phyloP scores from a whole-genome alignment of 2,797 vertebrate species.

The Botia kubotai region DNA sequence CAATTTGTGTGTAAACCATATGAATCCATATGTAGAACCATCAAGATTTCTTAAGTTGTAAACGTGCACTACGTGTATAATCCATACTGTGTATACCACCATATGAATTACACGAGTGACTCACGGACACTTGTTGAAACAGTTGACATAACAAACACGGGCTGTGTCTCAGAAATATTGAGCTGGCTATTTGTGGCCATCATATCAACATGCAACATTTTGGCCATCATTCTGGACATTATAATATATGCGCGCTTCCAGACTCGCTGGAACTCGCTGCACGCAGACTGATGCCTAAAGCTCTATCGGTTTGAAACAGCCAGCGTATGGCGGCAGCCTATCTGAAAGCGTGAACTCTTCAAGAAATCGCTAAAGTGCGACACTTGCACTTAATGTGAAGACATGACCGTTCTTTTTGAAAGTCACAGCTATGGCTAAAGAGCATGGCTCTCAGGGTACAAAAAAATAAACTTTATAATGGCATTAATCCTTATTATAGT shows the following conservation, averaged over 20 bases:
- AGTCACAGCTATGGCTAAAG: neutral
- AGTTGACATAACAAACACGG: slow-evolving; percentile 23
- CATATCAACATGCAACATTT: too few species aligned
- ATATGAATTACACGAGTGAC: slow-evolving; percentile 19
- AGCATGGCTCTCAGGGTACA: neutral
- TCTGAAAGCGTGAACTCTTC: neutral
- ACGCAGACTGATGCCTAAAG: neutral
- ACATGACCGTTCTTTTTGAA: neutral
- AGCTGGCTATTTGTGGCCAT: neutral
- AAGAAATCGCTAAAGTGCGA: neutral
- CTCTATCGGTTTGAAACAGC: neutral
- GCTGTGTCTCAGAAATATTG: neutral
- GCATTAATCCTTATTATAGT: neutral
- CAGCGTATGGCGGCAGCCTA: neutral
- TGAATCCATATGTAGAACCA: slow-evolving; percentile 2
- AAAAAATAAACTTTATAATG: neutral
- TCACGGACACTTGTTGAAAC: slow-evolving; percentile 18
- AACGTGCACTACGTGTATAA: neutral
- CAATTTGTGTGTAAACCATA: slow-evolving; percentile 6
- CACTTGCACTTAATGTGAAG: neutral
- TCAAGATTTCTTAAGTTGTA: slow-evolving; percentile 1
- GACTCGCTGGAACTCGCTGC: neutral
- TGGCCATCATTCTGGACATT: neutral
- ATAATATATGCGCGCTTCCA: neutral
- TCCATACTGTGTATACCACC: neutral